Evolutionary conservation across 2,888 invertebrate species (phyloP).

Genomic region (Gymnosoma rotundatum): DNA sequence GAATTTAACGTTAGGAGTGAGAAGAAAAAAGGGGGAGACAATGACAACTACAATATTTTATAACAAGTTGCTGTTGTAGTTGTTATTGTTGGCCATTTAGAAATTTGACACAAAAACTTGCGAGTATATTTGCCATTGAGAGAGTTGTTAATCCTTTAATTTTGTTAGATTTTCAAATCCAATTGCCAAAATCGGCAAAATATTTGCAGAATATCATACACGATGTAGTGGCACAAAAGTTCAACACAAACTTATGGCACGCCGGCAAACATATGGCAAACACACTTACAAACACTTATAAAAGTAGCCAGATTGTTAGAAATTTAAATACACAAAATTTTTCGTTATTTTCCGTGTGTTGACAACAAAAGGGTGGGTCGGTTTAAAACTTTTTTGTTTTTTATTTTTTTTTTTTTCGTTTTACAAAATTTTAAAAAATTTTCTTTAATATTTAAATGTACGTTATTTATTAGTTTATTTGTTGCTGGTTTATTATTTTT

Average conservation of each 20-base stretch:
- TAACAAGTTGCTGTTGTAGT: conserved; percentile 20
- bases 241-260: conserved; percentile 36
- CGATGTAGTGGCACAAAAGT: conserved; percentile 9
- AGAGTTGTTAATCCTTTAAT: conserved; percentile 69
- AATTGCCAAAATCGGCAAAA: conserved; percentile 10
- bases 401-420: background rate
- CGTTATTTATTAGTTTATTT: conserved; percentile 2
- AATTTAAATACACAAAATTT: conserved; percentile 58
- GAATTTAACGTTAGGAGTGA: background rate
- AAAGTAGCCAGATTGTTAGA: conserved; percentile 56
- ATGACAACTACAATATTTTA: conserved; percentile 16
- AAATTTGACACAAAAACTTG: conserved; percentile 40
- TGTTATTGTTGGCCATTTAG: conserved; percentile 34
- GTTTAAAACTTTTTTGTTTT: conserved; percentile 18
- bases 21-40: background rate
- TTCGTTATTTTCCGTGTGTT: conserved; percentile 50
- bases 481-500: background rate
- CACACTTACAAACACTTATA: conserved; percentile 2
- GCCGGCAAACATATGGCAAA: conserved; percentile 8
- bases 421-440: conserved; percentile 1
- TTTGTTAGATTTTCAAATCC: conserved; percentile 54
- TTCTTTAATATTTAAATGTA: conserved; percentile 1
- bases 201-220: conserved; percentile 23
- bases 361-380: conserved; percentile 62
- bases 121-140: conserved; percentile 24